Conservation (phyloP, 2,797 vertebrate species). For the Hemibagrus guttatus region DNA sequence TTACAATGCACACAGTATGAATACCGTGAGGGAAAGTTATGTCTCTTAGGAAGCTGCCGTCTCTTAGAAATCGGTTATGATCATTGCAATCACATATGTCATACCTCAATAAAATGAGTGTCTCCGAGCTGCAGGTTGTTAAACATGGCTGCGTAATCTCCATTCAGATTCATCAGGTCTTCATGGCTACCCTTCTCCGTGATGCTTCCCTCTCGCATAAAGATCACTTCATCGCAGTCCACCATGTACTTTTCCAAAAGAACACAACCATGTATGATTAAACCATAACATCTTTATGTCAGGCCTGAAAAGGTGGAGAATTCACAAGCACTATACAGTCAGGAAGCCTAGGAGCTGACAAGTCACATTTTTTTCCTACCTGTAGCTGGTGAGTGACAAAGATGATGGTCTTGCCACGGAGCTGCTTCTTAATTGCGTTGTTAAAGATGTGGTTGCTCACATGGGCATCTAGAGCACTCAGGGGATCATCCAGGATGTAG, state of each 20-base stretch:
- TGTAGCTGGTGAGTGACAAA: constrained; percentile 93
- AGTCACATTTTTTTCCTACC: constrained; percentile 66
- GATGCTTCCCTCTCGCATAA: constrained; percentile 90
- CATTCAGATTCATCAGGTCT: constrained; percentile 86
- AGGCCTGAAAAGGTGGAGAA: background rate
- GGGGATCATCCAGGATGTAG: constrained; percentile 90
- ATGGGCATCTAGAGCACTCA: constrained; percentile 90
- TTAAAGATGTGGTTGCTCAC: constrained; percentile 94
- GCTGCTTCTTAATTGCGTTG: constrained; percentile 86
- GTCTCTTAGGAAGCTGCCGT: background rate
- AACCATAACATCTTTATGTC: background rate
- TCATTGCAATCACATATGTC: background rate
- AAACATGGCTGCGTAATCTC: constrained; percentile 90
- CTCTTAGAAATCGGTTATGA: background rate
- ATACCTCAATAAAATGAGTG: constrained; percentile 84
- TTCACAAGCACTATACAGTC: background rate
- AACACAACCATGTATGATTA: background rate
- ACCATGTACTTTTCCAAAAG: constrained; percentile 81
- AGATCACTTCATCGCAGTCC: constrained; percentile 90
- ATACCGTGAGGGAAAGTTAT: background rate
- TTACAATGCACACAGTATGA: background rate
- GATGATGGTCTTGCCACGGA: constrained; percentile 85
- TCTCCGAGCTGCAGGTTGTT: constrained; percentile 90
- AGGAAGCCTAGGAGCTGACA: background rate
- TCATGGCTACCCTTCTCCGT: constrained; percentile 88